Evolutionary conservation across 2,797 vertebrate genomes (phyloP).

Genomic region (Tolypeutes matacus): DNA sequence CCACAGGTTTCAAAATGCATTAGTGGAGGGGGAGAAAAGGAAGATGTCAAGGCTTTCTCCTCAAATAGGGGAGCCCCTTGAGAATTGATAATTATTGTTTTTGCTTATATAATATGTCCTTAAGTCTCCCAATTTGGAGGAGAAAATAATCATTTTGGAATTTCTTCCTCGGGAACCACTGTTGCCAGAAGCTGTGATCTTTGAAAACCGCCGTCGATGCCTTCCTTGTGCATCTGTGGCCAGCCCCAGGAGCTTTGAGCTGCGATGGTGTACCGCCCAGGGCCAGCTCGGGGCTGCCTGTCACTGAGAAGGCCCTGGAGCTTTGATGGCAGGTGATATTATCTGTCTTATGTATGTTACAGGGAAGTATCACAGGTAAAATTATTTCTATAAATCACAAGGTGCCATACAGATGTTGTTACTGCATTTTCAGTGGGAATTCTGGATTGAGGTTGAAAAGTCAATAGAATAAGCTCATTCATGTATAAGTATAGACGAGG

Average conservation of each 20-base stretch:
- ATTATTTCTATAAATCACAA: not conserved
- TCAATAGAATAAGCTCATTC: not conserved
- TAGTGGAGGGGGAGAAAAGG: not conserved
- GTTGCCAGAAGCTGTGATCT: not conserved
- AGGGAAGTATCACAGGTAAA: not conserved
- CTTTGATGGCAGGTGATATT: not conserved
- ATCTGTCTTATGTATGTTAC: conserved; percentile 35
- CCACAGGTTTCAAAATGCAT: not conserved
- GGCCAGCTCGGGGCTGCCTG: not conserved
- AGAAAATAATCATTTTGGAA: not conserved
- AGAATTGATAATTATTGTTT: not conserved
- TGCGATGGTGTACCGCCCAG: accelerated
- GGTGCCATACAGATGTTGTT: not conserved
- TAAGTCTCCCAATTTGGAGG: not conserved
- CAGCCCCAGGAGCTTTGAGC: not conserved
- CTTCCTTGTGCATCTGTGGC: not conserved
- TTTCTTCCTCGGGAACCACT: not conserved
- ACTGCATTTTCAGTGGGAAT: not conserved
- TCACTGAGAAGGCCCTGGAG: not conserved
- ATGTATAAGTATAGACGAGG: not conserved
- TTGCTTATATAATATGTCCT: not conserved
- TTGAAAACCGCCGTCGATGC: not conserved
- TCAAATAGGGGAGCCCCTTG: not conserved
- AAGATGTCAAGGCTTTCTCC: not conserved
- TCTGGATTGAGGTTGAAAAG: not conserved